A percentile compares a stretch with the other conserved stretches of the same genome.
Conservation (phyloP, 2,797 vertebrate species). For the Acropternis orthonyx region DNA sequence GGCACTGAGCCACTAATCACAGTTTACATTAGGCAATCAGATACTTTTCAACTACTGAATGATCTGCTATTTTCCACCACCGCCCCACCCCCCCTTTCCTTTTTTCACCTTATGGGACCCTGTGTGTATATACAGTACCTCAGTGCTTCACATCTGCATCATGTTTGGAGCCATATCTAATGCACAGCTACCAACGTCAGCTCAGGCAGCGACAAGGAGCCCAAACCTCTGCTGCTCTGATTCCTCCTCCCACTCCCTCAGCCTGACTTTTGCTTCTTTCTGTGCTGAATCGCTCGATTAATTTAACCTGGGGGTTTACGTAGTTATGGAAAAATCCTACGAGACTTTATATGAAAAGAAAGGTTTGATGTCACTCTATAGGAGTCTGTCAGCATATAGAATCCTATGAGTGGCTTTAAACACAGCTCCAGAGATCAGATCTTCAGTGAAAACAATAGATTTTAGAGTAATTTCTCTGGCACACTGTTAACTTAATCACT, state of each 20-base stretch:
- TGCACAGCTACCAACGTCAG: neutral
- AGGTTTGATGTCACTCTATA: neutral
- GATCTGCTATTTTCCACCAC: neutral
- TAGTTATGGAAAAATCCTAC: neutral
- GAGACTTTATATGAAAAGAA: neutral
- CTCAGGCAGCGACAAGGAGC: neutral
- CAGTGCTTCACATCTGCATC: constrained; percentile 1
- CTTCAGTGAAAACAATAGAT: constrained; percentile 28
- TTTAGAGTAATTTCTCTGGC: constrained; percentile 28
- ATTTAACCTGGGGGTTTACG: neutral
- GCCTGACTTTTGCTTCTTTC: neutral
- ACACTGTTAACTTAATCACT: constrained; percentile 24
- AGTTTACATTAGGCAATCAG: constrained; percentile 53
- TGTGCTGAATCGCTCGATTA: neutral
- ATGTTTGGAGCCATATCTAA: neutral
- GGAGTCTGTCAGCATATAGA: neutral
- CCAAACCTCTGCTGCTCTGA: neutral
- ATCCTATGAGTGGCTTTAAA: neutral
- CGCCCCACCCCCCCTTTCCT: neutral
- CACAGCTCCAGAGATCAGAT: neutral
- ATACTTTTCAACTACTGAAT: constrained; percentile 38
- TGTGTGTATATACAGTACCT: neutral
- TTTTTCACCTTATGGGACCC: constrained; percentile 30
- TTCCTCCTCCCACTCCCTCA: neutral
- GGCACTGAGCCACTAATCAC: constrained; percentile 31